Percentiles rank a stretch among this genome's conserved stretches.
Evolutionary conservation across 1,140 invertebrate genomes (phyloP).

Genomic region (Nylanderia fulva): DNA sequence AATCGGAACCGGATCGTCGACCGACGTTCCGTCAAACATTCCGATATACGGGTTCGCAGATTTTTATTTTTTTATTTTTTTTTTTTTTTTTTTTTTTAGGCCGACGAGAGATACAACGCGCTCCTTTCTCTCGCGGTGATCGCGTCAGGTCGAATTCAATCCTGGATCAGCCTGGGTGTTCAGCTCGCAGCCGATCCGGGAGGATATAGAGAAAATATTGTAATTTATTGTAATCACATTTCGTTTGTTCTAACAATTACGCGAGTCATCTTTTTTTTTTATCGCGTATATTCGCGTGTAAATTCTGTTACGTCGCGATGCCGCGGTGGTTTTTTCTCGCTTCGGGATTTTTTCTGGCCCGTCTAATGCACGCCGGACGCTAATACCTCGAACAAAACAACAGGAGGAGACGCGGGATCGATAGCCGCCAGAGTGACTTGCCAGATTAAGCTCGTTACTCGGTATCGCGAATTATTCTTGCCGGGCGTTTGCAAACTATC

Average conservation of each 20-base stretch:
- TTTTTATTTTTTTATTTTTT: not conserved
- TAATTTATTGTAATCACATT: not conserved
- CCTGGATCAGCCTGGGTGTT: not conserved
- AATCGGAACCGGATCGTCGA: slow-evolving; percentile 50
- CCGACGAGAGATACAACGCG: not conserved
- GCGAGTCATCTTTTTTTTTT: not conserved
- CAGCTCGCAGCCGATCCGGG: no score
- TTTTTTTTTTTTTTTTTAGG: slow-evolving; percentile 6
- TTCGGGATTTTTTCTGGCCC: not conserved
- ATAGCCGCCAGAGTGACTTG: slow-evolving; percentile 51
- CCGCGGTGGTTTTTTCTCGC: not conserved
- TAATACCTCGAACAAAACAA: slow-evolving; percentile 6
- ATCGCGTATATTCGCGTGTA: no score
- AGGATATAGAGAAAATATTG: no score
- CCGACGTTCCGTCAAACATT: slow-evolving; percentile 50
- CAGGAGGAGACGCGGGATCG: slow-evolving; percentile 10
- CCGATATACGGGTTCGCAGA: slow-evolving; percentile 26
- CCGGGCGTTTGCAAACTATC: slow-evolving; percentile 52
- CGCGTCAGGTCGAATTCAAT: not conserved
- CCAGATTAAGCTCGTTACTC: slow-evolving; percentile 58
- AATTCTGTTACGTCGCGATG: no score
- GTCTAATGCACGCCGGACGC: slow-evolving; percentile 14
- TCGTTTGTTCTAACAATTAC: not conserved
- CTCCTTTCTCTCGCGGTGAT: not conserved
- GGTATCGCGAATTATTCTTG: slow-evolving; percentile 59